Base-by-base conservation (phyloP, 2,888 invertebrate genomes). In the Dasysyrphus albostriatus region DNA sequence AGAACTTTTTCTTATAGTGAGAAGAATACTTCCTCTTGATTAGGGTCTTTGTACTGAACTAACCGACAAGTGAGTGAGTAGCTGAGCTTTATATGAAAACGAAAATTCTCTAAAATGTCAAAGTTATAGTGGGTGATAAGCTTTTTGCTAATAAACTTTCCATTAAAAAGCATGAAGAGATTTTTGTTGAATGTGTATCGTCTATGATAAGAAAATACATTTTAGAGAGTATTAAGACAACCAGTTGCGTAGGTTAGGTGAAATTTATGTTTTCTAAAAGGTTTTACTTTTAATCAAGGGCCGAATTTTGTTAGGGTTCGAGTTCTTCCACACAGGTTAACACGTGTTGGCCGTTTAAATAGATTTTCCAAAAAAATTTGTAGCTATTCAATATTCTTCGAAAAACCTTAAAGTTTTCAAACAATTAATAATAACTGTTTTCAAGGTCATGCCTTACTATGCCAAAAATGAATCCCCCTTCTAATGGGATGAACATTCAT, bases 61-160 rank as follows among this genome's bases (percentile, higher is more conserved):
- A 59, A 1, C 56, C 51, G 70, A 77, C 74, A 51, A 85, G n/a
- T 3, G 3, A 24, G 44, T 59, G 77, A 85, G 49, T 65, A 39
- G 70, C 70, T 49, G 63, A 85, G 85, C 85, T 85, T 82, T 85
- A 85, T 85, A 85, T 39, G 29, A 61, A 75, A 65, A 61, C 16
- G 56, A 44, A 59, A 44, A 59, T 37, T 24, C 16, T 39, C 29
- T 24, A 49, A 24, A 83, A 70, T 72, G 47, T 34, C 67, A 72
- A 54, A 51, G 70, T 75, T 47, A 39, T 67, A 3, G 24, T n/a
- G 47, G 44, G 51, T 54, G 54, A 56, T 76, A 47, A 59, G 24
- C 29, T 51, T 69, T 73, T 69, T 73, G 19, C 42, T 42, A 42
- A 34, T 49, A 73, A 83, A 69, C 67, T 83, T 78, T 83, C 54